Evolutionary conservation across 2,888 invertebrate genomes (phyloP).

Genomic region (Neocrepidodera transversa): DNA sequence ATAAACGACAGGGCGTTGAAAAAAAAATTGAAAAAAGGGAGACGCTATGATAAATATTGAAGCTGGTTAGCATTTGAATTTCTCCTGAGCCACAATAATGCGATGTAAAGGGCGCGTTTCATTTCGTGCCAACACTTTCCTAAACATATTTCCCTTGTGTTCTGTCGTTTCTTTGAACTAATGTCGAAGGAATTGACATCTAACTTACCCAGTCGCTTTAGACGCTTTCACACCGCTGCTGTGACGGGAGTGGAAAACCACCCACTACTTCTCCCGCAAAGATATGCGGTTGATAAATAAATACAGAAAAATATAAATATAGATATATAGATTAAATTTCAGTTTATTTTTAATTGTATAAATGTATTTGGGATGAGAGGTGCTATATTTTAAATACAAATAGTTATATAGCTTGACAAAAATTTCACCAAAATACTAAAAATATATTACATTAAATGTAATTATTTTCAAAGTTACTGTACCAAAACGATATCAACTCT

Average conservation of each 20-base stretch:
- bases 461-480: no score
- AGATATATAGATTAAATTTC: no score
- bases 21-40: constrained; percentile 26
- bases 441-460: no score
- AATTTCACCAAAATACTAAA: no score
- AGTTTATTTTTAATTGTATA: no score
- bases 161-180: constrained; percentile 59
- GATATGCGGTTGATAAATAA: no score
- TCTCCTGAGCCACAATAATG: constrained; percentile 57
- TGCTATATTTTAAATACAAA: no score
- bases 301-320: no score
- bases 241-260: neutral
- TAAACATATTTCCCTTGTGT: constrained; percentile 61
- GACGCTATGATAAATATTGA: constrained; percentile 53
- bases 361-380: no score
- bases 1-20: constrained; percentile 18
- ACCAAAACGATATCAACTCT: no score
- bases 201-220: constrained; percentile 43
- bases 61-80: constrained; percentile 58
- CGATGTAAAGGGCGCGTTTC: constrained; percentile 56
- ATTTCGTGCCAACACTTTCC: constrained; percentile 51
- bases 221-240: constrained; percentile 9
- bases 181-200: constrained; percentile 59
- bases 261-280: neutral
- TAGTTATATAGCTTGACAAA: no score